Conservation (phyloP, 1,140 invertebrate species). For the Aphis gossypii region DNA sequence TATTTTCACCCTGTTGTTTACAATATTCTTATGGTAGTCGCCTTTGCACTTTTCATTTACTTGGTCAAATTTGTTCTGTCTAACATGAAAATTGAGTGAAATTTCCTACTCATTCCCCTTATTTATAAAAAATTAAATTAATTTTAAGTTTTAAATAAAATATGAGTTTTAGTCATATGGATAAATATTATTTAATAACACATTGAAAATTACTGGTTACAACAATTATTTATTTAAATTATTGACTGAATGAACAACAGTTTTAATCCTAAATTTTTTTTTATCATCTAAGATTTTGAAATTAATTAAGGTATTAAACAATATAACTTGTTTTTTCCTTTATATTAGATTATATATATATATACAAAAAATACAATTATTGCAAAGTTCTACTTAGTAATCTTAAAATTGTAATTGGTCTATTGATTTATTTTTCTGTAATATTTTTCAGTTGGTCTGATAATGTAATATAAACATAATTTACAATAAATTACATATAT, state of each 20-base stretch:
- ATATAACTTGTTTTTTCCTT: not conserved
- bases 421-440: not conserved
- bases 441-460: not conserved
- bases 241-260: not conserved
- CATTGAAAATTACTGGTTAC: not conserved
- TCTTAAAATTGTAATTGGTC: not conserved
- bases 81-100: conserved; percentile 53
- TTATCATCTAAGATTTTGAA: not conserved
- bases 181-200: not conserved
- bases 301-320: not conserved
- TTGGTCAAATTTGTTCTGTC: conserved; percentile 40
- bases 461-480: not conserved
- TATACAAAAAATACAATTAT: not conserved
- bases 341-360: not conserved
- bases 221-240: not conserved
- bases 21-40: conserved; percentile 10
- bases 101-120: conserved; percentile 32
- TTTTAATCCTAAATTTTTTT: not conserved
- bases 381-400: not conserved
- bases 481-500: not conserved
- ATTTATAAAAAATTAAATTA: not conserved
- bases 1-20: conserved; percentile 32
- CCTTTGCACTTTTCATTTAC: conserved; percentile 48
- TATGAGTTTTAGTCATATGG: not conserved
- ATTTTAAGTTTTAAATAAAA: conserved; percentile 42